These are phyloP conservation scores for Dreissena rostriformis DNA, from an alignment of 1,140 invertebrate species.

Conservation along the genomic window DNA sequence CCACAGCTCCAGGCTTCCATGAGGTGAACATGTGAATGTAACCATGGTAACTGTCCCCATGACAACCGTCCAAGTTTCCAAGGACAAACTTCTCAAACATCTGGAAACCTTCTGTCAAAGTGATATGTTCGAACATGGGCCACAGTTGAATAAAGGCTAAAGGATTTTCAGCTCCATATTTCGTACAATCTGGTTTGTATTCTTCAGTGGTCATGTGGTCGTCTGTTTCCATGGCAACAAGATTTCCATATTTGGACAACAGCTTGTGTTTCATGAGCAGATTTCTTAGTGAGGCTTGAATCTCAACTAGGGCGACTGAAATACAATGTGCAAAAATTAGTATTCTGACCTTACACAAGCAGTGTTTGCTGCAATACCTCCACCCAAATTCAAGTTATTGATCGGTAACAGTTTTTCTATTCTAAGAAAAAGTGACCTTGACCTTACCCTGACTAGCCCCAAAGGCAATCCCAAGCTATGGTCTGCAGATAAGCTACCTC, in stretches of 20 bases:
- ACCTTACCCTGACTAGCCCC: too few relatives aligned
- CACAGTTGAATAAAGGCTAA: conserved; percentile 60
- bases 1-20: background rate
- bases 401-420: too few relatives aligned
- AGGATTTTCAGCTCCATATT: conserved; percentile 1
- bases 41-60: background rate
- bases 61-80: background rate
- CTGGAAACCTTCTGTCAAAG: conserved; percentile 32
- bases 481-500: too few relatives aligned
- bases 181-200: background rate
- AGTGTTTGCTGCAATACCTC: too few relatives aligned
- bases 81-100: conserved; percentile 9
- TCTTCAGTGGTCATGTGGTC: background rate
- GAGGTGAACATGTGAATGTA: background rate
- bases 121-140: conserved; percentile 67
- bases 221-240: conserved; percentile 42
- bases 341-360: too few relatives aligned
- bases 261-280: conserved; percentile 31
- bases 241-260: background rate
- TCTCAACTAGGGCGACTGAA: background rate
- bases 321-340: background rate
- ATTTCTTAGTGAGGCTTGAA: background rate
- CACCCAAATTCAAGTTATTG: too few relatives aligned
- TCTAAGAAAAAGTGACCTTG: too few relatives aligned
- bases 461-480: too few relatives aligned